Conservation (phyloP, 1,140 invertebrate species). For the Drosophila navojoa region DNA sequence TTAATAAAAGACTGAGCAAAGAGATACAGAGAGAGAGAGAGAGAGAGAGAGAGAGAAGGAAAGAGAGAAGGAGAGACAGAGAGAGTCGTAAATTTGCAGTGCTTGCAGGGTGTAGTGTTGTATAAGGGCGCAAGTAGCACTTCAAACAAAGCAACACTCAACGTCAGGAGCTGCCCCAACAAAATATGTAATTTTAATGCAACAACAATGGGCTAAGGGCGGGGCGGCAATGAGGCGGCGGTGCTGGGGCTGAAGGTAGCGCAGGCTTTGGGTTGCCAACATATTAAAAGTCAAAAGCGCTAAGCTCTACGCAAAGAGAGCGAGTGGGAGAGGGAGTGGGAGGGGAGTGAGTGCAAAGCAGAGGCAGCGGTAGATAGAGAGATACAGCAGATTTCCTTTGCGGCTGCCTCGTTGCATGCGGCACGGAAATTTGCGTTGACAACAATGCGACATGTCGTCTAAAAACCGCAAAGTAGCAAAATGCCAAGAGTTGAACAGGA, state of each 20-base stretch:
- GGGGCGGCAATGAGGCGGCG: background rate
- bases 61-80: background rate
- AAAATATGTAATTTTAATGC: slow-evolving; percentile 76
- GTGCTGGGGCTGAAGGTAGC: slow-evolving; percentile 31
- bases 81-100: slow-evolving; percentile 66
- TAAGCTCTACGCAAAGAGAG: slow-evolving; percentile 46
- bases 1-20: slow-evolving; percentile 64
- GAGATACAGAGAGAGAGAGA: background rate
- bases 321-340: background rate
- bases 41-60: background rate
- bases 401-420: slow-evolving; percentile 66
- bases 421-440: slow-evolving; percentile 70
- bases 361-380: background rate
- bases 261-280: slow-evolving; percentile 58
- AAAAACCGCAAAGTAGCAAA: slow-evolving; percentile 49
- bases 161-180: slow-evolving; percentile 56
- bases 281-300: slow-evolving; percentile 80
- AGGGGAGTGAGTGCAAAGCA: background rate
- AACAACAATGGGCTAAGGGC: slow-evolving; percentile 38
- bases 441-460: slow-evolving; percentile 66
- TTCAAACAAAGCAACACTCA: slow-evolving; percentile 81
- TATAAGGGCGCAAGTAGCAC: slow-evolving; percentile 57
- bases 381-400: background rate
- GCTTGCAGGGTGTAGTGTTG: slow-evolving; percentile 4
- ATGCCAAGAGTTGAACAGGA: slow-evolving; percentile 25